These are phyloP conservation scores for Agrotis ipsilon DNA, from an alignment of 2,888 invertebrate genomes.

Conservation along the genomic window DNA sequence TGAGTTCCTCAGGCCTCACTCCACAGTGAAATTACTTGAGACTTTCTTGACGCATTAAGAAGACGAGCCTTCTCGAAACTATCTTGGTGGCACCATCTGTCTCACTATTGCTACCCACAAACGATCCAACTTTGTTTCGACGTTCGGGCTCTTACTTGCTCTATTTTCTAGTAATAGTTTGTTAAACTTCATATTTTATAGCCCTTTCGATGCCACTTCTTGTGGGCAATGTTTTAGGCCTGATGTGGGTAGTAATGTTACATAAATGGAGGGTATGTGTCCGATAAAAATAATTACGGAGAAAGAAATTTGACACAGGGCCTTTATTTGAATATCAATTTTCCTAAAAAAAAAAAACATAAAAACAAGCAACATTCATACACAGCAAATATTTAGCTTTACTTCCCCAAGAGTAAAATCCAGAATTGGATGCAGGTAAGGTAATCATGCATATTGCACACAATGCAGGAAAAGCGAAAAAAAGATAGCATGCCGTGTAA, in stretches of 20 bases:
- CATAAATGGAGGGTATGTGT: too few relatives aligned
- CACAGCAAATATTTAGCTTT: too few relatives aligned
- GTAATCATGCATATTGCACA: too few relatives aligned
- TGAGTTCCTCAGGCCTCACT: constrained; percentile 41
- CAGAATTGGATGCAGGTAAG: too few relatives aligned
- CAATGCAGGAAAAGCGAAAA: too few relatives aligned
- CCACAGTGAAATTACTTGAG: constrained; percentile 71
- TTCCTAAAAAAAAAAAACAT: too few relatives aligned
- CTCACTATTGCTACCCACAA: constrained; percentile 75
- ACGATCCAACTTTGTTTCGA: constrained; percentile 79
- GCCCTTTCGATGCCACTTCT: constrained; percentile 32
- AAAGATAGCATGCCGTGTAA: too few relatives aligned
- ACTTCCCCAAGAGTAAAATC: too few relatives aligned
- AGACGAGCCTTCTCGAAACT: constrained; percentile 73
- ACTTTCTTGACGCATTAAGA: constrained; percentile 77
- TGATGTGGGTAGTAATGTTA: not conserved
- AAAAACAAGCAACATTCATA: too few relatives aligned
- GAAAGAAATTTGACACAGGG: too few relatives aligned
- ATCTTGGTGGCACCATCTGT: constrained; percentile 79
- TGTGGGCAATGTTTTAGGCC: constrained; percentile 21
- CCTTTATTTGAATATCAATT: too few relatives aligned
- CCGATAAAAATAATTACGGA: too few relatives aligned
- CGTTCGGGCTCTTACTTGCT: constrained; percentile 64
- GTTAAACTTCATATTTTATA: constrained; percentile 64
- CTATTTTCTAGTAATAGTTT: constrained; percentile 71